Evolutionary conservation across 2,113 vertebrate genomes (phyloP), one percentile per base, ranked within the genome.

Genomic region (Variabilichromis moorii): DNA sequence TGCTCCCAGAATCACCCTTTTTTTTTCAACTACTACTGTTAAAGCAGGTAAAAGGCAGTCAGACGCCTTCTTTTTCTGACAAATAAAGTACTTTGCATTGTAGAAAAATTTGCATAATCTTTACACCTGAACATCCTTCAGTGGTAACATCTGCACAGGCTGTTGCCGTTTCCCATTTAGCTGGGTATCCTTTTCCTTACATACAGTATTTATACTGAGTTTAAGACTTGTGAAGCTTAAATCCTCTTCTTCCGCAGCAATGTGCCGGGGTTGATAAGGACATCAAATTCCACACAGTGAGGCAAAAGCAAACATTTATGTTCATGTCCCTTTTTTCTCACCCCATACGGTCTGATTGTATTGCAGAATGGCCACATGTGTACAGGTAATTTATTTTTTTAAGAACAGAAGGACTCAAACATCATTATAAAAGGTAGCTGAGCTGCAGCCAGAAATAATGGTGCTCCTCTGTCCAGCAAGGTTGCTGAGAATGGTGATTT

Each of bases 231-330:
- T 57, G 54, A 88, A 86, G 81, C 81, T 83, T 68, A 89, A 90
- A 80, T 84, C 82, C 78, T 89, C 47, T 37, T 33, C 24, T 88
- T 83, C 78, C 7, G 10, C 80, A 0, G 33, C 85, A 86, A 88
- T 83, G 89, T 92, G 89, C 61, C 53, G 1, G 24, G 47, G 33
- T 61, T n/a, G 87, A 92, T 85, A 90, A 91, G 71, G 26, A 84
- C 8, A 37, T 28, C 16, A 24, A 80, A 88, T 80, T 61, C 68
- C 66, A 42, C 31, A 76, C 26, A 80, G 51, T 7, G 19, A 59
- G 4, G 78, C 81, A 63, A 55, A 14, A 28, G 88, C 24, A 90
- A 76, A 90, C 81, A 82, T 84, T 90, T 78, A 68, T 57, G 55
- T 82, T 87, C 50, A 54, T 84, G 83, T 40, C 78, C 85, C 17